Evolutionary conservation across 1,140 invertebrate genomes (phyloP).

Genomic region (Drosophila truncata): DNA sequence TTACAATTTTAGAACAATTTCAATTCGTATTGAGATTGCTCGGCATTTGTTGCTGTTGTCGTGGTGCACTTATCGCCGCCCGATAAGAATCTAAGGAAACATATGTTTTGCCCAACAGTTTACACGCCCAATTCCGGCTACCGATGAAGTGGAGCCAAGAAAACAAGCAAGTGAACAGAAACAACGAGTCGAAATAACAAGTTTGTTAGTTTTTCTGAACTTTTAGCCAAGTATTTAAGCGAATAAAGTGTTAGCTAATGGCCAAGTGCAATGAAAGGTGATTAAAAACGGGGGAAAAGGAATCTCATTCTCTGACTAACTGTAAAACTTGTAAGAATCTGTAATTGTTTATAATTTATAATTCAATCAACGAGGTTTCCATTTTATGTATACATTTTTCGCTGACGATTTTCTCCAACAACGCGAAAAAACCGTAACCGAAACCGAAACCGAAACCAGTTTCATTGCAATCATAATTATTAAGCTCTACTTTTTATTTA

Average conservation of each 20-base stretch:
- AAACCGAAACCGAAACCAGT: slow-evolving; percentile 50
- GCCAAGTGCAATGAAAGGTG: slow-evolving; percentile 4
- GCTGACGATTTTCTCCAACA: slow-evolving; percentile 24
- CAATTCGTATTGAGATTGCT: slow-evolving; percentile 36
- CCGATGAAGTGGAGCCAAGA: slow-evolving; percentile 19
- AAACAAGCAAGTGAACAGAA: background rate
- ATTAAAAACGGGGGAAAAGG: background rate
- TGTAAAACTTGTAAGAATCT: no score
- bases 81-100: slow-evolving; percentile 52
- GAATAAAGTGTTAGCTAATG: slow-evolving; percentile 9
- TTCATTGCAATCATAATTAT: slow-evolving; percentile 52
- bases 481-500: slow-evolving; percentile 13
- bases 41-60: slow-evolving; percentile 7
- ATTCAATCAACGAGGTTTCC: slow-evolving; percentile 6
- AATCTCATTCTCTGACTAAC: background rate
- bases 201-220: background rate
- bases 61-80: slow-evolving; percentile 37
- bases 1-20: slow-evolving; percentile 57
- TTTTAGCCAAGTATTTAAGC: background rate
- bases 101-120: slow-evolving; percentile 51
- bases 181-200: slow-evolving; percentile 4
- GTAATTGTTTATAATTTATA: no score
- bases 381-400: background rate
- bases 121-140: slow-evolving; percentile 50
- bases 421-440: slow-evolving; percentile 38